Evolutionary conservation across 1,140 invertebrate species (phyloP).

Genomic region (Drosophila kikkawai): DNA sequence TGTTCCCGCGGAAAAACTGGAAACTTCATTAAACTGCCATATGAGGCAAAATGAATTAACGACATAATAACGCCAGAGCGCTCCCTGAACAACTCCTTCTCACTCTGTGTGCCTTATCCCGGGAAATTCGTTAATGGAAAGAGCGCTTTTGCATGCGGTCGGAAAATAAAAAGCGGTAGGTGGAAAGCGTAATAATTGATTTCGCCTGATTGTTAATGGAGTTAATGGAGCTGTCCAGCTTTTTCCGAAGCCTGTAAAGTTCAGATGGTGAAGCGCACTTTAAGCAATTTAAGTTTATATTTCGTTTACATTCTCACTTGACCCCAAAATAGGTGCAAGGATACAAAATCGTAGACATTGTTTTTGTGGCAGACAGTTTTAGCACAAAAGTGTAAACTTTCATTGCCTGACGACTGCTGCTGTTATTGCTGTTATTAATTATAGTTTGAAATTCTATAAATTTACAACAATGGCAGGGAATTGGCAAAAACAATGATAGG

Average conservation of each 20-base stretch:
- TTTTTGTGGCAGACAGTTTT: slow-evolving; percentile 11
- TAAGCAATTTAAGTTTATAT: slow-evolving; percentile 17
- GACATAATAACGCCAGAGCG: slow-evolving; percentile 39
- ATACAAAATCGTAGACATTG: background rate
- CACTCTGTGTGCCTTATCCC: background rate
- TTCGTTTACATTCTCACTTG: background rate
- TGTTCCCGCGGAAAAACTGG: slow-evolving; percentile 30
- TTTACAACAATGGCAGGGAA: slow-evolving; percentile 50
- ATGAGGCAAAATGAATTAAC: slow-evolving; percentile 66
- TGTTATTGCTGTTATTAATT: slow-evolving; percentile 60
- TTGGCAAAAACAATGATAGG: slow-evolving; percentile 24
- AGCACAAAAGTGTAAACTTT: slow-evolving; percentile 59
- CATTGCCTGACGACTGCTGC: slow-evolving; percentile 30
- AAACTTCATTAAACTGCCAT: slow-evolving; percentile 62
- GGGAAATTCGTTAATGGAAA: slow-evolving; percentile 45
- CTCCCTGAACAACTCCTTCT: slow-evolving; percentile 9
- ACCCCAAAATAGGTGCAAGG: background rate
- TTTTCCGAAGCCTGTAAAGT: background rate
- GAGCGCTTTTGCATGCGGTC: slow-evolving; percentile 46
- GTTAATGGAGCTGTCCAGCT: slow-evolving; percentile 54
- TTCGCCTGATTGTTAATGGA: slow-evolving; percentile 66
- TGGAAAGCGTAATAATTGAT: slow-evolving; percentile 61
- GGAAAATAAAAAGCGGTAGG: slow-evolving; percentile 34
- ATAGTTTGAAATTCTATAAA: slow-evolving; percentile 78
- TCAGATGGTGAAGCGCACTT: background rate